phyloP scores from a whole-genome alignment of 2,113 vertebrate genomes.

The Hoplias malabaricus region DNA sequence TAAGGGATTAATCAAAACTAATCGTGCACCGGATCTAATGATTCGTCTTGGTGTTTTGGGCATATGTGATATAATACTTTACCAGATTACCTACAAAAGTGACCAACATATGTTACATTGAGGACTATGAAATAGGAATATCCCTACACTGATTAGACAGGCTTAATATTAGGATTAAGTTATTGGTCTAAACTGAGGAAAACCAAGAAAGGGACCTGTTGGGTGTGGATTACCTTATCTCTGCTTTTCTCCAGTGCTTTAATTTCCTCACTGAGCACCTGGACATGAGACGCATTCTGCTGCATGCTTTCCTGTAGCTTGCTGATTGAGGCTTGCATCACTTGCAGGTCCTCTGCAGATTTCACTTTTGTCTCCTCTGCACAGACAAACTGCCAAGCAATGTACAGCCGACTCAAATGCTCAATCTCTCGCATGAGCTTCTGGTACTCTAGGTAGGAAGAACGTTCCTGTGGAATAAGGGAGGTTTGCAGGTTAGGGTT shows the following conservation, averaged over 20 bases:
- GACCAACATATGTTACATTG: no score
- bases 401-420: slow-evolving; percentile 79
- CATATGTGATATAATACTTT: no score
- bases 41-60: no score
- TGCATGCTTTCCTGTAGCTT: slow-evolving; percentile 74
- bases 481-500: no score
- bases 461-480: slow-evolving; percentile 76
- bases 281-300: slow-evolving; percentile 77
- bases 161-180: no score
- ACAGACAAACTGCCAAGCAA: slow-evolving; percentile 85
- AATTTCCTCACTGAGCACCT: slow-evolving; percentile 79
- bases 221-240: slow-evolving; percentile 75
- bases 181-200: no score
- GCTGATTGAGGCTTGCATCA: slow-evolving; percentile 75
- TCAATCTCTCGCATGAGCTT: slow-evolving; percentile 85
- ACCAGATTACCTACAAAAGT: no score
- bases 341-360: slow-evolving; percentile 76
- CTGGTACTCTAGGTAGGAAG: slow-evolving; percentile 90
- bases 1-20: no score
- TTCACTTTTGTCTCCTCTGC: slow-evolving; percentile 84
- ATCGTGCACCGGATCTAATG: no score
- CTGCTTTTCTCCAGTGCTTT: slow-evolving; percentile 80
- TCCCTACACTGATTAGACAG: no score
- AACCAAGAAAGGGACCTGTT: neutral
- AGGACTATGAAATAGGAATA: no score